These are phyloP conservation scores for Choloepus hoffmanni DNA, from an alignment of 2,113 vertebrate genomes.

Conservation along the genomic window DNA sequence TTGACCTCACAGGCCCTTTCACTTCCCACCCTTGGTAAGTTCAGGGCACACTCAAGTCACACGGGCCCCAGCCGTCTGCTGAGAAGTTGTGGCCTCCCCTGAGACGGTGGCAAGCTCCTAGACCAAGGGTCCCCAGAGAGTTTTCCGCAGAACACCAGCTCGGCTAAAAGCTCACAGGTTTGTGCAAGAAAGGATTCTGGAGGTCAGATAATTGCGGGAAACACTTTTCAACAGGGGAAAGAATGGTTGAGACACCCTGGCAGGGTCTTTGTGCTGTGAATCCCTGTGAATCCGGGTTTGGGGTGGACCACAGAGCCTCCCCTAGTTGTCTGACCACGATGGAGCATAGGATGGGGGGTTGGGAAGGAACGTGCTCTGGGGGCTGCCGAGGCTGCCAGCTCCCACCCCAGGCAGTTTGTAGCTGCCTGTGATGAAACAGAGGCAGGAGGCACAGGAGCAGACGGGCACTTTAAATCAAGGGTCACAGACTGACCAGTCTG, in stretches of 20 bases:
- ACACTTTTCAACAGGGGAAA: not conserved
- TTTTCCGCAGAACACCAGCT: not conserved
- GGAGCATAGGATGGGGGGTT: accelerated
- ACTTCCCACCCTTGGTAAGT: not conserved
- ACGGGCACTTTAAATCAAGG: too few species aligned
- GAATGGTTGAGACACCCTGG: accelerated
- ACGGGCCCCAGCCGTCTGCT: not conserved
- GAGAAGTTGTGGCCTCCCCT: not conserved
- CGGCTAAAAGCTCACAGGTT: not conserved
- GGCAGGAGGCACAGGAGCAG: not conserved
- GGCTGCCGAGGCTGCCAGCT: not conserved
- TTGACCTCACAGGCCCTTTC: not conserved
- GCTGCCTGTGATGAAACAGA: not conserved
- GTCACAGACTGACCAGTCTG: accelerated
- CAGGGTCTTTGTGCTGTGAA: not conserved
- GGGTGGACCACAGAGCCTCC: accelerated
- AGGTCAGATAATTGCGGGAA: not conserved
- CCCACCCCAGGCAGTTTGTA: not conserved
- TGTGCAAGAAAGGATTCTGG: too few species aligned
- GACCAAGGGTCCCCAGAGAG: not conserved
- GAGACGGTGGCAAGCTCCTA: accelerated
- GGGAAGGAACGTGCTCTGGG: not conserved
- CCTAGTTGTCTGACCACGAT: accelerated
- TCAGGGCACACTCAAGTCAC: not conserved
- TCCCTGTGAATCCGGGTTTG: accelerated